These are phyloP conservation scores for Apamea monoglypha DNA, from an alignment of 2,888 invertebrate genomes.

Conservation along the genomic window DNA sequence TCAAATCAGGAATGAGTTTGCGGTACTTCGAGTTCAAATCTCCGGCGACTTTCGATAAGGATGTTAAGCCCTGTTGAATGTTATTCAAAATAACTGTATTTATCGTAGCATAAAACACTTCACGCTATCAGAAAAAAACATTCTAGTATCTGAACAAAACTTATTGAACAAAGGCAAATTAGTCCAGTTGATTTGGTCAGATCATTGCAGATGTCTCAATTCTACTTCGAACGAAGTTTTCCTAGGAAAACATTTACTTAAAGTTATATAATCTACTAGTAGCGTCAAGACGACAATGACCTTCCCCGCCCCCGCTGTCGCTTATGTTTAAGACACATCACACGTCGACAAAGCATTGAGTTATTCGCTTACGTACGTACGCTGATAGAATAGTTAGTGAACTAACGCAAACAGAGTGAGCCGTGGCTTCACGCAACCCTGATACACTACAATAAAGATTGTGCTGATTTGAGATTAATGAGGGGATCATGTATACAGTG, in stretches of 20 bases:
- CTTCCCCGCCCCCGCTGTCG: slow-evolving; percentile 21
- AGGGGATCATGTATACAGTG: slow-evolving; percentile 8
- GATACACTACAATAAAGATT: slow-evolving; percentile 44
- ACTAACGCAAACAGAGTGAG: slow-evolving; percentile 66
- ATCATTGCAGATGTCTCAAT: not conserved
- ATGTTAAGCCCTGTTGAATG: slow-evolving; percentile 18
- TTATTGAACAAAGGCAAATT: not conserved
- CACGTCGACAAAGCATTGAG: slow-evolving; percentile 71
- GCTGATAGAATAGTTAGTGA: slow-evolving; percentile 74
- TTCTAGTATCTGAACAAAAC: not conserved
- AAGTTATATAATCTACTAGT: not conserved
- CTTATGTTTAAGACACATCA: slow-evolving; percentile 24
- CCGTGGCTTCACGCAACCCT: slow-evolving; percentile 64
- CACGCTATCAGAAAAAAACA: not conserved
- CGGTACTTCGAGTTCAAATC: slow-evolving; percentile 29
- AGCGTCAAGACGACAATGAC: not conserved
- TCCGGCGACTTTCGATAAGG: slow-evolving; percentile 26
- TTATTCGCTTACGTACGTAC: slow-evolving; percentile 73
- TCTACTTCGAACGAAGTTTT: not conserved
- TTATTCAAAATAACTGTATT: not conserved
- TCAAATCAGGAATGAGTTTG: slow-evolving; percentile 35
- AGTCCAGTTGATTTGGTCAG: not conserved
- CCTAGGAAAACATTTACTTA: not conserved
- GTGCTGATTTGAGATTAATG: slow-evolving; percentile 50
- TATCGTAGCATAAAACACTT: not conserved